Evolutionary conservation across 2,113 vertebrate genomes (phyloP).

Genomic region (Dissostichus mawsoni): DNA sequence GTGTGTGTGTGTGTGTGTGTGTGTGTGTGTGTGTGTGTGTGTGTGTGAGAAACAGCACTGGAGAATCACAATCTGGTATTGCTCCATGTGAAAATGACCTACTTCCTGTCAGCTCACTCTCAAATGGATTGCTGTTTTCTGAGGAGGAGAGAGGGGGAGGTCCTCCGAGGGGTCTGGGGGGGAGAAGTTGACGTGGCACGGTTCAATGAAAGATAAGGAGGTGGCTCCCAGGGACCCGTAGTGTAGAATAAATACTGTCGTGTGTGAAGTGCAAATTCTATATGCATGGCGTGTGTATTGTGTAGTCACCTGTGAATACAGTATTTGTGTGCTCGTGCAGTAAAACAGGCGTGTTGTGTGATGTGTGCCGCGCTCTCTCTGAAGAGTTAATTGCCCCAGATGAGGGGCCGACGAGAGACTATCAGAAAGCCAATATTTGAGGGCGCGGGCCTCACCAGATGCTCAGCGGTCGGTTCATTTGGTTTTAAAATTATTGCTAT

Average conservation of each 20-base stretch:
- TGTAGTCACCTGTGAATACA: conserved; percentile 54
- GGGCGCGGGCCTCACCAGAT: conserved; percentile 58
- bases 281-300: conserved; percentile 27
- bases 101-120: conserved; percentile 80
- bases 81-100: conserved; percentile 83
- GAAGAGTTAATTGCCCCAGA: conserved; percentile 63
- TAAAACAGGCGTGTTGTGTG: conserved; percentile 38
- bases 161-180: conserved; percentile 33
- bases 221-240: conserved; percentile 43
- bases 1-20: conserved; percentile 40
- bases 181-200: conserved; percentile 37
- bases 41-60: conserved; percentile 34
- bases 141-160: conserved; percentile 50
- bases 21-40: background rate
- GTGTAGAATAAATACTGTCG: conserved; percentile 41
- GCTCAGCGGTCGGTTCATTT: conserved; percentile 35
- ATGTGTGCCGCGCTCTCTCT: conserved; percentile 30
- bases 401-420: conserved; percentile 35
- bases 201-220: conserved; percentile 71
- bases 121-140: conserved; percentile 73
- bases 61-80: conserved; percentile 74
- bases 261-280: conserved; percentile 40
- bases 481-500: conserved; percentile 25
- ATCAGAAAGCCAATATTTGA: conserved; percentile 70
- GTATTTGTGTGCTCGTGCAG: conserved; percentile 22